These are phyloP conservation scores for Actenoides lindsayi DNA, from an alignment of 2,113 vertebrate genomes.

Conservation along the genomic window DNA sequence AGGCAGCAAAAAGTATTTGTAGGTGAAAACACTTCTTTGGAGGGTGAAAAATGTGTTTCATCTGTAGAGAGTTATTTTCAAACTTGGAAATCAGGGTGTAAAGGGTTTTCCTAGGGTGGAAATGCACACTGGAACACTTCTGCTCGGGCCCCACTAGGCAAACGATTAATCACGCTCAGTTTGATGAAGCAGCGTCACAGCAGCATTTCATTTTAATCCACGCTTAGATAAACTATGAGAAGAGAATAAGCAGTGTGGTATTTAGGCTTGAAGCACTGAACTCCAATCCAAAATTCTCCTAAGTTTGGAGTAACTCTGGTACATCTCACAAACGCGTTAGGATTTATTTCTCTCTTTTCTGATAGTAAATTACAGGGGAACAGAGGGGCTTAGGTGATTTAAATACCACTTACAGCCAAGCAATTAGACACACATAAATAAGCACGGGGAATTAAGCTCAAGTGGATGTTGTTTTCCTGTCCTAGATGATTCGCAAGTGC, in stretches of 20 bases:
- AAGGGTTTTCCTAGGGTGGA: not conserved
- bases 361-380: not conserved
- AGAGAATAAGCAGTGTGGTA: not conserved
- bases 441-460: not conserved
- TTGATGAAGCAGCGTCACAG: not conserved
- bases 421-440: not conserved
- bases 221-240: not conserved
- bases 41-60: conserved; percentile 3
- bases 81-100: not conserved
- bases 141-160: not conserved
- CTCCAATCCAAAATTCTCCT: not conserved
- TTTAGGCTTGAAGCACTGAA: not conserved
- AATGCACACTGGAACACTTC: not conserved
- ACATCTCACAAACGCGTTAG: not conserved
- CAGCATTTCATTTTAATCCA: not conserved
- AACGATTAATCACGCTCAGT: rapidly evolving
- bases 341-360: not conserved
- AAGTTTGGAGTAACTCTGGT: not conserved
- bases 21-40: conserved; percentile 52
- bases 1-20: conserved; percentile 30
- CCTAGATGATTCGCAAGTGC: not conserved
- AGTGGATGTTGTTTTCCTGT: not conserved
- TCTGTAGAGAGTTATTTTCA: conserved; percentile 10
- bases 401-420: not conserved
- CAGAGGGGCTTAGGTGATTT: not conserved